Base-by-base conservation (phyloP, 2,888 invertebrate genomes). In the Incurvaria masculella region DNA sequence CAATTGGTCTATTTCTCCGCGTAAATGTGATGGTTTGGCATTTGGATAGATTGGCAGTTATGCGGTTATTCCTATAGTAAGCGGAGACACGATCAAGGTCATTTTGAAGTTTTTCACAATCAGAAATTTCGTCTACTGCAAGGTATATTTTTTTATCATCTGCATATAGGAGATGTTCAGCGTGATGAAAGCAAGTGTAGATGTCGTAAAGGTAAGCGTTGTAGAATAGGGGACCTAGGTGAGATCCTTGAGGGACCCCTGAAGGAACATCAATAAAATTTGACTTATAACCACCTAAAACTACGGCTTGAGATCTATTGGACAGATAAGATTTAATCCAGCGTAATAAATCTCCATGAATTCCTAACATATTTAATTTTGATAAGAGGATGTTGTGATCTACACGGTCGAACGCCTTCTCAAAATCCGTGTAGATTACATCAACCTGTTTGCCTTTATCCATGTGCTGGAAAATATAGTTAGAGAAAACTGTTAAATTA, bases 381-480 rank as follows among this genome's bases (percentile, higher is more conserved):
- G 39, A 10, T 2, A 52, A 18, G n/a, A 52, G 33, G 5, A 53
- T 53, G 16, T 49, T 26, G 41, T 53, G 51, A 33, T 53, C 47
- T 6, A 51, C 52, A 17, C 49, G 46, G 27, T 52, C 50, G 17
- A 48, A 50, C 23, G 50, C 50, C 38, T 48, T 50, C 43, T 48
- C 44, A 21, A 48, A 51, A 21, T 51, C 52, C 1, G 50, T 51
- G 10, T 50, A 50, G 33, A 51, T 44, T 39, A 54, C 52, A 20
- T 54, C 52, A 40, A 54, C 51, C 42, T 52, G 51, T 16, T 33
- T 44, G 2, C 45, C 33, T 2, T 18, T 21, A 1, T 52, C 51
- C 53, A 51, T 52, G 8, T 47, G 21, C 3, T 21, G 6, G 1
- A 50, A 41, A 6, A 45, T 19, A 20, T 44, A 46, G 11, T 44